Evolutionary conservation across 1,140 invertebrate species (phyloP).

Genomic region (Whitmania pigra): DNA sequence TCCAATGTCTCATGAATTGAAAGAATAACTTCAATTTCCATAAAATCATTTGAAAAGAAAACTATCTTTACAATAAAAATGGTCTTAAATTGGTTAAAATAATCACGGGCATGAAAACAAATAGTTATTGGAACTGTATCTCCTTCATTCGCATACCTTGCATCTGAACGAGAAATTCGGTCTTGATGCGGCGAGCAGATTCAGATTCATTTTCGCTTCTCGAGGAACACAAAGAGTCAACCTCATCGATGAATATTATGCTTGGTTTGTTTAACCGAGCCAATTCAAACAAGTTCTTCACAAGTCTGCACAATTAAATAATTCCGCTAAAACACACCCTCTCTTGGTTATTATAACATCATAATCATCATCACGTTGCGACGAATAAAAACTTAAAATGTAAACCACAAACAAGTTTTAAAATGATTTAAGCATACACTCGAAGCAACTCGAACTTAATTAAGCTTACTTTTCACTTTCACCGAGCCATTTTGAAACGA

Average conservation of each 20-base stretch:
- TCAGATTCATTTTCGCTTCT: constrained; percentile 98
- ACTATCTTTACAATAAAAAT: too few relatives aligned
- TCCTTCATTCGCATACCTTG: constrained; percentile 56
- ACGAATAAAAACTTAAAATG: too few relatives aligned
- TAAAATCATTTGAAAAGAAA: too few relatives aligned
- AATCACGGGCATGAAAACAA: not conserved
- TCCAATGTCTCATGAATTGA: too few relatives aligned
- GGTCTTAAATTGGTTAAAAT: too few relatives aligned
- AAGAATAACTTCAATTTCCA: too few relatives aligned
- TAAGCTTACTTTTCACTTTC: constrained; percentile 77
- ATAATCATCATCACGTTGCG: too few relatives aligned
- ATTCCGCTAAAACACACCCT: not conserved
- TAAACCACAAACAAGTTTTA: too few relatives aligned
- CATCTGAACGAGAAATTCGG: constrained; percentile 98
- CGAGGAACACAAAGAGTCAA: constrained; percentile 93
- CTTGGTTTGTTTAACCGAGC: constrained; percentile 86
- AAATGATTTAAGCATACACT: not conserved
- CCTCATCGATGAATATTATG: constrained; percentile 99
- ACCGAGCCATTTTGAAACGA: constrained; percentile 98
- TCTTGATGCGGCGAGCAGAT: constrained; percentile 93
- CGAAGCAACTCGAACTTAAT: not conserved
- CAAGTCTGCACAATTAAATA: constrained; percentile 49
- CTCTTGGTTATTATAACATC: too few relatives aligned
- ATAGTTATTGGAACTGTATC: too few relatives aligned
- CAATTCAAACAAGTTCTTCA: constrained; percentile 89